A percentile compares a stretch with the other conserved stretches of the same genome.
Evolutionary conservation across 30 jellyfish, hydroid and myxozoan genomes (phyloP).

Genomic region (Pseudorhiza aurosa): DNA sequence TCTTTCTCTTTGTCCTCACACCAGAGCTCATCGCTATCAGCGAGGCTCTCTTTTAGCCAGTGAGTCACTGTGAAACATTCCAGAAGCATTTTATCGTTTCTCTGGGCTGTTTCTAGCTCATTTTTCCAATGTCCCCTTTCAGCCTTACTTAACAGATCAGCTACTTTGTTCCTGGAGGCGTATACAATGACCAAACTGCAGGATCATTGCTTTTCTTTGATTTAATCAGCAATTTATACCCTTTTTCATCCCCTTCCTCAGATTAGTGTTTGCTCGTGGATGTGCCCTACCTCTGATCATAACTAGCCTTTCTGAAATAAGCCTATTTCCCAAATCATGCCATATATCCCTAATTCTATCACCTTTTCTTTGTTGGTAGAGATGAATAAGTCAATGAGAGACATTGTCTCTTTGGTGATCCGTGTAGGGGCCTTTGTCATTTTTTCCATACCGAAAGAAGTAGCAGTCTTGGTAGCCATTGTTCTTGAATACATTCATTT

Average conservation of each 20-base stretch:
- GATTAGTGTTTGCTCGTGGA: slow-evolving; percentile 4
- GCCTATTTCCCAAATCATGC: slow-evolving; percentile 2
- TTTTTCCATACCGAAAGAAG: too few species aligned
- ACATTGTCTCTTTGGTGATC: neutral
- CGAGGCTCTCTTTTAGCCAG: neutral
- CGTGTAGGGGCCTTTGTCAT: too few species aligned
- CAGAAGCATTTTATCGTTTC: slow-evolving; percentile 15
- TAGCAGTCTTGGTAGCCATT: too few species aligned
- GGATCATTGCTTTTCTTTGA: slow-evolving; percentile 12
- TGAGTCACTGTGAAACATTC: slow-evolving; percentile 1
- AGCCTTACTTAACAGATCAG: neutral
- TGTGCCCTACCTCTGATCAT: neutral
- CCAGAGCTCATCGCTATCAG: neutral
- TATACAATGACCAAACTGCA: slow-evolving; percentile 2
- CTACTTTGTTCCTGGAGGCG: neutral
- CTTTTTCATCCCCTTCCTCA: slow-evolving; percentile 5
- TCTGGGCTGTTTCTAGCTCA: slow-evolving; percentile 15
- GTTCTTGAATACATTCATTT: too few species aligned
- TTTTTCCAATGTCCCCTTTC: neutral
- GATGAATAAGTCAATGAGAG: neutral
- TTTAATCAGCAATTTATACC: slow-evolving; percentile 1
- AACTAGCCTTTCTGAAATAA: neutral
- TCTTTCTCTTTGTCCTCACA: neutral
- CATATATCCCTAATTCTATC: neutral
- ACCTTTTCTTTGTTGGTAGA: neutral